Evolutionary conservation across 2,113 vertebrate species (phyloP), one percentile per base, ranked within the genome.

Genomic region (Tenebrosternarchus preto): DNA sequence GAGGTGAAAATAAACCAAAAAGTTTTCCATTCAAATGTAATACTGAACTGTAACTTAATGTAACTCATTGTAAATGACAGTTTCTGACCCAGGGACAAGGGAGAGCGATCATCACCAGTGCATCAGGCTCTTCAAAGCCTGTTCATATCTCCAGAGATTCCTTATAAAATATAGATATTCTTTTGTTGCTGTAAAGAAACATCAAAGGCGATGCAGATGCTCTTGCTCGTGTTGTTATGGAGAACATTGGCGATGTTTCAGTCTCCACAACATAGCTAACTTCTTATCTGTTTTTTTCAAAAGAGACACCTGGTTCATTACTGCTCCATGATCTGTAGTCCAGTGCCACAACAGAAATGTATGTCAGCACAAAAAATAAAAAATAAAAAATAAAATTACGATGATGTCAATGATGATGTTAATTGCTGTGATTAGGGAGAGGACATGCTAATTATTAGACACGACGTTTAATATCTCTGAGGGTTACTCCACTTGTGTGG

Each of bases 151-250:
- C 15, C 33, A 80, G 56, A 73, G 78, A 33, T 24, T 63, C 29
- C n/a, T 70, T 29, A 80, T 73, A n/a, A 80, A 80, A 80, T 73
- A 73, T 73, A 33, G 57, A 80, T 66, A 59, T 43, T 7, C 39
- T 79, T 72, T 53, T 71, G 43, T 71, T 80, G 36, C 59, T 80
- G 57, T 64, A 69, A 72, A 69, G 73, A 29, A 80, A 73, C 78
- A 73, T 72, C 77, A 63, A 59, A 80, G 67, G 39, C 27, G 7
- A n/a, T 22, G 56, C 17, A 39, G 78, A 70, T 74, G 71, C 46
- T 73, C 17, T 50, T 25, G 25, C 31, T 20, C 64, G 36, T 68
- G 33, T 33, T 68, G 31, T 39, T 68, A n/a, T 36, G 33, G 43
- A 67, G 29, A 39, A 33, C 17, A 31, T 36, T 59, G 72, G 70